These are phyloP conservation scores for Drosophila carrolli DNA, from an alignment of 1,140 invertebrate genomes.

Conservation along the genomic window DNA sequence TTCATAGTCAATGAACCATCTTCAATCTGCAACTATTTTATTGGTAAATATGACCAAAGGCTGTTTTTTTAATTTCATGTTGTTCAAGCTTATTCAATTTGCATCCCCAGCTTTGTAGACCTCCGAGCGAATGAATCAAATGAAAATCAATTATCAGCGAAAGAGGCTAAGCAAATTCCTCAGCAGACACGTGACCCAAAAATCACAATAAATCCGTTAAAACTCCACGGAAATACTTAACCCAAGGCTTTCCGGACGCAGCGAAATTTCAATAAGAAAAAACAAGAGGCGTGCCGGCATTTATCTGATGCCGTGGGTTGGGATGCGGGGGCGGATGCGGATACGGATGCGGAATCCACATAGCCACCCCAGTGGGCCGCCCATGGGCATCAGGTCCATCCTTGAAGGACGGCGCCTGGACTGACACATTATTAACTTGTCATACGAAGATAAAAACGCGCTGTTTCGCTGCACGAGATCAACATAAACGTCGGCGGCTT, in stretches of 20 bases:
- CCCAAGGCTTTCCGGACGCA: conserved; percentile 14
- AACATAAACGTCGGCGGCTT: conserved; percentile 64
- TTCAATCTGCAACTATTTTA: too few species aligned
- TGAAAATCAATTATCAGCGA: conserved; percentile 67
- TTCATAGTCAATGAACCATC: too few species aligned
- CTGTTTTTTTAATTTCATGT: neutral
- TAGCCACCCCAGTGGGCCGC: neutral
- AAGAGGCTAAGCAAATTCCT: conserved; percentile 48
- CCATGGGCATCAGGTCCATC: conserved; percentile 3
- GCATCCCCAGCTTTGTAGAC: neutral
- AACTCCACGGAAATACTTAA: conserved; percentile 58
- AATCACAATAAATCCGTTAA: conserved; percentile 80
- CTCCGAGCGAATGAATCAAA: conserved; percentile 62
- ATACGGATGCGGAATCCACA: conserved; percentile 16
- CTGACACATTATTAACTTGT: conserved; percentile 83
- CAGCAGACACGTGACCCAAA: conserved; percentile 72
- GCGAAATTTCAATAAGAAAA: conserved; percentile 71
- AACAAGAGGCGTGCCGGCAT: conserved; percentile 11
- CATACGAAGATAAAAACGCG: conserved; percentile 82
- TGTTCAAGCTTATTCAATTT: conserved; percentile 6
- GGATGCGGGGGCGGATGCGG: conserved; percentile 16
- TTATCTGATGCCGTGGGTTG: conserved; percentile 16
- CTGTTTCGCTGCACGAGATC: conserved; percentile 69
- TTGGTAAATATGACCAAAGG: too few species aligned
- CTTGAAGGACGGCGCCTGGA: conserved; percentile 54